Conservation (phyloP, 1,140 invertebrate genomes). For the Ooceraea biroi region DNA sequence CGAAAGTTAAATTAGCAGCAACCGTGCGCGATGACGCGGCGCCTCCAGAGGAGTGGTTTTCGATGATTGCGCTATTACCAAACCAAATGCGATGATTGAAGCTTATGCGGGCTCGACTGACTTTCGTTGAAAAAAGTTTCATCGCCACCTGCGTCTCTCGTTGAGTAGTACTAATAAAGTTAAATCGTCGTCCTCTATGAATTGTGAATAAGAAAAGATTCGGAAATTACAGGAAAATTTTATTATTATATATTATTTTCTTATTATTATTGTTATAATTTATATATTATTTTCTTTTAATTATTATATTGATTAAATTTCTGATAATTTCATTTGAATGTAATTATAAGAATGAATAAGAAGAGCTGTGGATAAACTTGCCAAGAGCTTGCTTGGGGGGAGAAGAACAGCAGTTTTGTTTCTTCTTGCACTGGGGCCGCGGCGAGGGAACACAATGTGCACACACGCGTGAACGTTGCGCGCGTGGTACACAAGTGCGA, state of each 20-base stretch:
- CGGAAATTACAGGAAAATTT: too few species aligned
- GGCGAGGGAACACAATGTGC: constrained; percentile 13
- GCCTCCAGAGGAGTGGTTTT: constrained; percentile 5
- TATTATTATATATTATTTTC: too few species aligned
- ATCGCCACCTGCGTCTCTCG: too few species aligned
- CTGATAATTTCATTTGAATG: too few species aligned
- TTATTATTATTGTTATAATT: too few species aligned
- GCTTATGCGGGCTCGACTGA: not conserved
- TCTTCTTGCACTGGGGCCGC: not conserved
- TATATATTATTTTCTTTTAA: too few species aligned
- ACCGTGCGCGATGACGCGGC: not conserved
- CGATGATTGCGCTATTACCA: not conserved
- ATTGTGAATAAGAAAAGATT: too few species aligned
- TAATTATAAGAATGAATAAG: too few species aligned
- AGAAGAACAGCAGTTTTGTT: not conserved
- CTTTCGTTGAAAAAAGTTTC: not conserved
- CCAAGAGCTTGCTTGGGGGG: not conserved
- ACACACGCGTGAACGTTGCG: constrained; percentile 11
- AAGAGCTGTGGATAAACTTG: too few species aligned
- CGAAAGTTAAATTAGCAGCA: constrained; percentile 45
- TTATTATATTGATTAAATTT: too few species aligned
- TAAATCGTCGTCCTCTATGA: too few species aligned
- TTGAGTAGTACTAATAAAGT: too few species aligned
- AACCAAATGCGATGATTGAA: not conserved
- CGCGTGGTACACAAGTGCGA: constrained; percentile 54